Percentiles rank a stretch among this genome's conserved stretches.
These are phyloP conservation scores for Cataglyphis hispanica DNA, from an alignment of 1,140 invertebrate species.

Conservation along the genomic window DNA sequence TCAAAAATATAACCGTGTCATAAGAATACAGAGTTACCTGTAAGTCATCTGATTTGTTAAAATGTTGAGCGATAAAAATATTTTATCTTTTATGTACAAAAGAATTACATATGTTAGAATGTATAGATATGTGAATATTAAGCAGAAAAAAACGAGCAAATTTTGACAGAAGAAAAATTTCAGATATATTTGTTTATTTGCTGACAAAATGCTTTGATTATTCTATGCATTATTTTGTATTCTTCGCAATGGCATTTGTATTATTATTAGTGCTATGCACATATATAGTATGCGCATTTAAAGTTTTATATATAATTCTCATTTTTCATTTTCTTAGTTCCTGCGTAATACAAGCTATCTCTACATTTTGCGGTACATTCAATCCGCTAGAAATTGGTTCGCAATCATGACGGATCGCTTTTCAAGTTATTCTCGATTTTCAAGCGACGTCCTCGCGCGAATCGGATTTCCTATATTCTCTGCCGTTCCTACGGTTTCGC, in stretches of 20 bases:
- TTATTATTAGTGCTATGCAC: too few relatives aligned
- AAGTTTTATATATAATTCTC: conserved; percentile 26
- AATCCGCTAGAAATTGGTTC: conserved; percentile 46
- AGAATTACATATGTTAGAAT: neutral
- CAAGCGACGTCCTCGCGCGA: neutral
- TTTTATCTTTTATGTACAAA: neutral
- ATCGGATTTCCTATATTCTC: conserved; percentile 13
- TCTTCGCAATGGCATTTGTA: too few relatives aligned
- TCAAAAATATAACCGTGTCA: neutral
- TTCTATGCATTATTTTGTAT: too few relatives aligned
- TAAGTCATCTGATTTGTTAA: neutral
- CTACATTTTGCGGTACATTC: conserved; percentile 32
- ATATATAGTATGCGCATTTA: neutral
- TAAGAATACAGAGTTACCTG: neutral
- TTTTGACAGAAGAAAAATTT: too few relatives aligned
- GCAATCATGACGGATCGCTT: conserved; percentile 45
- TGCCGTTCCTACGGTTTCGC: neutral
- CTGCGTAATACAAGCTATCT: conserved; percentile 23
- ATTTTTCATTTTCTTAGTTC: conserved; percentile 51
- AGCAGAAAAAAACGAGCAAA: too few relatives aligned
- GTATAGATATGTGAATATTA: too few relatives aligned
- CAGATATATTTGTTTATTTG: too few relatives aligned
- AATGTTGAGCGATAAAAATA: neutral
- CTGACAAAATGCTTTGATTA: too few relatives aligned
- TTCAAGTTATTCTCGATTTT: conserved; percentile 44